These are phyloP conservation scores for Atherinomorus stipes DNA, from an alignment of 2,113 vertebrate genomes.

Conservation along the genomic window DNA sequence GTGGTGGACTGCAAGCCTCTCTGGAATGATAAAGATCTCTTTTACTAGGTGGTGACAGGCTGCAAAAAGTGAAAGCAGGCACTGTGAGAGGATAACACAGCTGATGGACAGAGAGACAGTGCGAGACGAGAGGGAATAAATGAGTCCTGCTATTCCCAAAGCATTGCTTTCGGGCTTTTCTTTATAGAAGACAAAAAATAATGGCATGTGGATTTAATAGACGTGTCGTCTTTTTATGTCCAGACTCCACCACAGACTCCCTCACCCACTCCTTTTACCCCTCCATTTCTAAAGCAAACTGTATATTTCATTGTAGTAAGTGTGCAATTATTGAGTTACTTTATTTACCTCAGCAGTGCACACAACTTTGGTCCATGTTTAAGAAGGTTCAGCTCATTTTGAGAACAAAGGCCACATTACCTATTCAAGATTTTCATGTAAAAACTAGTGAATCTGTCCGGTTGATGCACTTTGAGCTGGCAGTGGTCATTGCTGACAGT, in stretches of 20 bases:
- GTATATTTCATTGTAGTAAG: background rate
- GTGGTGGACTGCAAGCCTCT: slow-evolving; percentile 84
- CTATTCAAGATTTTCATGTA: background rate
- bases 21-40: slow-evolving; percentile 90
- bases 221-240: slow-evolving; percentile 26
- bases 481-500: background rate
- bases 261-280: slow-evolving; percentile 6
- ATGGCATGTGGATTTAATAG: slow-evolving; percentile 15
- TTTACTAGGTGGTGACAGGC: slow-evolving; percentile 89
- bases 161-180: slow-evolving; percentile 39
- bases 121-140: slow-evolving; percentile 24
- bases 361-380: background rate
- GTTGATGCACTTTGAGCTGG: background rate
- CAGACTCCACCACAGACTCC: slow-evolving; percentile 43
- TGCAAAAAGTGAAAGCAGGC: slow-evolving; percentile 86
- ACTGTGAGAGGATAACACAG: slow-evolving; percentile 80
- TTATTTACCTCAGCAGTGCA: background rate
- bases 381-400: background rate
- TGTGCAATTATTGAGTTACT: background rate
- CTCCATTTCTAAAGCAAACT: background rate
- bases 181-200: slow-evolving; percentile 30
- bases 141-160: slow-evolving; percentile 28
- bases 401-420: background rate
- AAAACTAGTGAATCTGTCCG: background rate
- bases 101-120: slow-evolving; percentile 67